Conservation (phyloP, 2,797 vertebrate species). For the Myripristis jacobus region DNA sequence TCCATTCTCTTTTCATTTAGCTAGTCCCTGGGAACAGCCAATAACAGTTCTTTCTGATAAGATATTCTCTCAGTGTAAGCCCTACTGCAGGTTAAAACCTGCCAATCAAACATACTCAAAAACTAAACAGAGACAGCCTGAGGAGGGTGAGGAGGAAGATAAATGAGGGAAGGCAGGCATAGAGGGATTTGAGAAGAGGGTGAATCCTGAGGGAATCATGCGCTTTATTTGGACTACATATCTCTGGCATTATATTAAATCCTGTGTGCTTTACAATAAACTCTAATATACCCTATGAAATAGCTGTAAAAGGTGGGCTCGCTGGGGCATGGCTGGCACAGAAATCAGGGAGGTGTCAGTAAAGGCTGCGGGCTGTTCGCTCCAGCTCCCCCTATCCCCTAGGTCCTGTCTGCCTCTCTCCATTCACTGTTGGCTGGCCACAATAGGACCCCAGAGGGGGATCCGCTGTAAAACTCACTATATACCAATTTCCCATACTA, state of each 20-base stretch:
- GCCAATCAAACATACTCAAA: constrained; percentile 62
- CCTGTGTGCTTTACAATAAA: constrained; percentile 48
- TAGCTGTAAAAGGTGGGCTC: constrained; percentile 54
- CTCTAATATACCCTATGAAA: constrained; percentile 40
- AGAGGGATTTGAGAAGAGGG: constrained; percentile 36
- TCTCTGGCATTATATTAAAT: constrained; percentile 51
- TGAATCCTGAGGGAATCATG: constrained; percentile 32
- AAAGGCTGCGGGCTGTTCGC: constrained; percentile 42
- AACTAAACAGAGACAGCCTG: constrained; percentile 49
- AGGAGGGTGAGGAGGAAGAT: constrained; percentile 42
- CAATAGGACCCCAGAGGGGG: constrained; percentile 47
- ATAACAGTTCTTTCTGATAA: constrained; percentile 32
- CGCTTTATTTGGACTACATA: constrained; percentile 48
- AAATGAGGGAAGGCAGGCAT: constrained; percentile 51
- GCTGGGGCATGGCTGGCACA: constrained; percentile 30
- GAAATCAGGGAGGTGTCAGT: constrained; percentile 52
- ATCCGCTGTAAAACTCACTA: constrained; percentile 44
- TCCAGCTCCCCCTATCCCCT: constrained; percentile 40
- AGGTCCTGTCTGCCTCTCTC: constrained; percentile 39
- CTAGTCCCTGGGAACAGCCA: constrained; percentile 26
- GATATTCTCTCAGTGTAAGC: constrained; percentile 56
- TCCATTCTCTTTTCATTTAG: background rate
- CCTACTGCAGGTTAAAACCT: constrained; percentile 45
- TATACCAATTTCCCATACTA: constrained; percentile 39
- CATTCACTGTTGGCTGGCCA: constrained; percentile 59